phyloP scores from a whole-genome alignment of 2,888 invertebrate genomes.

The Drosophila infuscata region DNA sequence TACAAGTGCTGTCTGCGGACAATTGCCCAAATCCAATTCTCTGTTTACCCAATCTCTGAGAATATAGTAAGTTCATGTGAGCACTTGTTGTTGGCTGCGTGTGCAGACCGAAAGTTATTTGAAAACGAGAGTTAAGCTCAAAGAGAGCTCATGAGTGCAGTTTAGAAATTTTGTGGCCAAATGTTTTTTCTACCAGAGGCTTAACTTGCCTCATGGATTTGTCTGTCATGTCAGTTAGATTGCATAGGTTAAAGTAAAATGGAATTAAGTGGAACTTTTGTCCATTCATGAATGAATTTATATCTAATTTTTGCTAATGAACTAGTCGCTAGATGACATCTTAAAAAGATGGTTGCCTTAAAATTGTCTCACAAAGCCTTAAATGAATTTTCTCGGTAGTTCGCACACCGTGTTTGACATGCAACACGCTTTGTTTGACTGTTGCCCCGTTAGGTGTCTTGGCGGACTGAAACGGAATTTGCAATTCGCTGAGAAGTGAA shows the following conservation, averaged over 20 bases:
- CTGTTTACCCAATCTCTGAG: neutral
- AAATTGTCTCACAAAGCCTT: neutral
- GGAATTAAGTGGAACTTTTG: neutral
- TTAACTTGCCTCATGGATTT: conserved; percentile 11
- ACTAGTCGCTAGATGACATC: conserved; percentile 6
- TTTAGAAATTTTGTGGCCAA: conserved; percentile 20
- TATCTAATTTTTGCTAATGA: conserved; percentile 32
- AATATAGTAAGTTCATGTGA: conserved; percentile 1
- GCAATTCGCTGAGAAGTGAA: conserved; percentile 34
- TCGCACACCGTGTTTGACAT: conserved; percentile 27
- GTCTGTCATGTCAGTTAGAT: conserved; percentile 10
- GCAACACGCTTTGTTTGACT: conserved; percentile 32
- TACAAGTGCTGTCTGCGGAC: conserved; percentile 7
- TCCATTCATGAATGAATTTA: neutral
- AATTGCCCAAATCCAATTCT: conserved; percentile 3
- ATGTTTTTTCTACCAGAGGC: conserved; percentile 12
- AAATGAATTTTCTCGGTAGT: conserved; percentile 24
- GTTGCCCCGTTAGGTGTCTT: conserved; percentile 15
- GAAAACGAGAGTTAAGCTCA: conserved; percentile 7
- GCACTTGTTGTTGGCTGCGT: conserved; percentile 13
- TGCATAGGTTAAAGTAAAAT: neutral
- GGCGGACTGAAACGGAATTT: conserved; percentile 1
- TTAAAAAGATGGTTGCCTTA: neutral
- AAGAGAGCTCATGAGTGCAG: conserved; percentile 18
- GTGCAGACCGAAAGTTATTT: neutral